Evolutionary conservation across 2,888 invertebrate genomes (phyloP), one percentile per base, ranked within the genome.

Genomic region (Muschampia staudingeri): DNA sequence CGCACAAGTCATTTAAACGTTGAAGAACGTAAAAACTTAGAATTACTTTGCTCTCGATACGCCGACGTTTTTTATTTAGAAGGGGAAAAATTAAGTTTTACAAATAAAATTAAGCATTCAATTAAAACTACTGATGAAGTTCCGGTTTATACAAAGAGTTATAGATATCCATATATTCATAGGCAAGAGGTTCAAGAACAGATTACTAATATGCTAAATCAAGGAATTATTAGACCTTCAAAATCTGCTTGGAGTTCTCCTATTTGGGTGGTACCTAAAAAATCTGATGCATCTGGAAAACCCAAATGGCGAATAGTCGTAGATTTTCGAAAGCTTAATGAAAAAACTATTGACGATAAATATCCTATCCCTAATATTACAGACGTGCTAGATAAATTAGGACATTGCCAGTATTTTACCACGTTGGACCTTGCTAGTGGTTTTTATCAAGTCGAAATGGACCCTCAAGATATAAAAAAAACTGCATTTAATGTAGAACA

Each of bases 401-500:
- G 37, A 2, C 1, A 16, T 2, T 86, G 84, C 4, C 84, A 86
- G 40, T 88, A 89, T 71, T 87, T 88, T 48, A 86, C 81, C 0
- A 85, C 87, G 0, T 56, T 88, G n/a, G 88, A 88, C n/a, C 30
- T 85, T 4, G 82, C 85, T 73, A 83, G 75, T 78, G 85, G 86
- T 19, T 84, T 82, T 56, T 77, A 85, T 34, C 83, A 85, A 34
- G 81, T 83, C 0, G 82, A 84, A 19, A 83, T 79, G 73, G 2
- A 81, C 8, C 30, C 80, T 11, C 7, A 52, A 0, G 83, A 83
- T 19, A 82, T 83, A 16, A 69, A 52, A 0, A 86, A 86, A 25
- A 86, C 86, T 1, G 84, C 81, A 9, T 86, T 84, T 30, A 84
- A 56, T 34, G 83, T 85, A n/a, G 84, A 82, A 37, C 19, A 84